Evolutionary conservation across 2,888 invertebrate genomes (phyloP).

Genomic region (Cylindroiulus punctatus): DNA sequence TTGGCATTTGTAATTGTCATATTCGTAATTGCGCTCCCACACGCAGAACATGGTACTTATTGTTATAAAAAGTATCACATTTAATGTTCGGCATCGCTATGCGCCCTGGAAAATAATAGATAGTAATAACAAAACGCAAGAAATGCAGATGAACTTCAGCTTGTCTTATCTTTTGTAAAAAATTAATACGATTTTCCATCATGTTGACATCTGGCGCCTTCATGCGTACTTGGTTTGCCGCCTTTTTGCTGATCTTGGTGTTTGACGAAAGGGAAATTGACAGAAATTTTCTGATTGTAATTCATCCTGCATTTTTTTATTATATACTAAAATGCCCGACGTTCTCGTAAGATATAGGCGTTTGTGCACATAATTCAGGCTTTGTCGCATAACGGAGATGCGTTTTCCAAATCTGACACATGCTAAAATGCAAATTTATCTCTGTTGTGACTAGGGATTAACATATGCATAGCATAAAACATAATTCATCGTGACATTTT

Average conservation of each 20-base stretch:
- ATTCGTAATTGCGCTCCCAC: background rate
- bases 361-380: background rate
- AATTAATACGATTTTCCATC: conserved; percentile 15
- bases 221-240: background rate
- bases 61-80: background rate
- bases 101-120: background rate
- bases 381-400: background rate
- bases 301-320: conserved; percentile 25
- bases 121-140: background rate
- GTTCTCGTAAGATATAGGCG: background rate
- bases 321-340: background rate
- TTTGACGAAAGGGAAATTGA: conserved; percentile 5
- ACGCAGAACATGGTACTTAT: background rate
- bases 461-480: conserved; percentile 16
- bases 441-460: conserved; percentile 38
- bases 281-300: background rate
- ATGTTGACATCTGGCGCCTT: background rate
- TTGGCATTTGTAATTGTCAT: background rate
- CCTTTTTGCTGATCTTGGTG: background rate
- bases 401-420: conserved; percentile 29
- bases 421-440: conserved; percentile 33
- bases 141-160: conserved; percentile 5
- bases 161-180: conserved; percentile 7
- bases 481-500: conserved; percentile 19
- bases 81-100: background rate